Percentiles rank a stretch among this genome's conserved stretches.
These are phyloP conservation scores for Notolepis coatsorum DNA, from an alignment of 2,797 vertebrate species.

Conservation along the genomic window DNA sequence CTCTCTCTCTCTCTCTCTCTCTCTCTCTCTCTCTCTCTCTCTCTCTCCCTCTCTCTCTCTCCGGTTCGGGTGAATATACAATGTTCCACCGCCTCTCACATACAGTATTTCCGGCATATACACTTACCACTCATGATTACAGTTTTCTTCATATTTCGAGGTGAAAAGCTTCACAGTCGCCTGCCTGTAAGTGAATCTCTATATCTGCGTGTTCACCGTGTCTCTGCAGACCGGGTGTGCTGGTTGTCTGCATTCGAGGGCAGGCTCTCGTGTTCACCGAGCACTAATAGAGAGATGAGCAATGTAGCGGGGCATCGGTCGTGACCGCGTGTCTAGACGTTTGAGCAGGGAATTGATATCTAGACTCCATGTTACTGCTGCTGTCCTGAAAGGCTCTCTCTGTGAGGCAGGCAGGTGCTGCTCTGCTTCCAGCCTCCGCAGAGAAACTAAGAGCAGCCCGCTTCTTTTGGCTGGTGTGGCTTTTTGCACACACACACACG, in stretches of 20 bases:
- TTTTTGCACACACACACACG: conserved; percentile 77
- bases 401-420: conserved; percentile 81
- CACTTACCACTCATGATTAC: no score
- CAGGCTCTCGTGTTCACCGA: conserved; percentile 20
- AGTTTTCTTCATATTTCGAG: no score
- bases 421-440: conserved; percentile 62
- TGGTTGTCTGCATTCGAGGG: conserved; percentile 13
- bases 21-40: no score
- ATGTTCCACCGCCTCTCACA: no score
- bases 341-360: conserved; percentile 58
- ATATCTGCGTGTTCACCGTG: no score
- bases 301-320: conserved; percentile 4
- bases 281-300: conserved; percentile 15
- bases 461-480: conserved; percentile 76
- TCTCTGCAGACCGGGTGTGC: not conserved
- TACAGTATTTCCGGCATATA: no score
- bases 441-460: conserved; percentile 68
- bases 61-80: no score
- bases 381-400: conserved; percentile 70
- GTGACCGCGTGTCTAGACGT: conserved; percentile 39
- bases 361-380: conserved; percentile 51
- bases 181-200: no score
- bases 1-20: no score
- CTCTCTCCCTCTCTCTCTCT: no score
- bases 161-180: no score